phyloP scores from a whole-genome alignment of 1,140 invertebrate species.

The Drosophila paulistorum region DNA sequence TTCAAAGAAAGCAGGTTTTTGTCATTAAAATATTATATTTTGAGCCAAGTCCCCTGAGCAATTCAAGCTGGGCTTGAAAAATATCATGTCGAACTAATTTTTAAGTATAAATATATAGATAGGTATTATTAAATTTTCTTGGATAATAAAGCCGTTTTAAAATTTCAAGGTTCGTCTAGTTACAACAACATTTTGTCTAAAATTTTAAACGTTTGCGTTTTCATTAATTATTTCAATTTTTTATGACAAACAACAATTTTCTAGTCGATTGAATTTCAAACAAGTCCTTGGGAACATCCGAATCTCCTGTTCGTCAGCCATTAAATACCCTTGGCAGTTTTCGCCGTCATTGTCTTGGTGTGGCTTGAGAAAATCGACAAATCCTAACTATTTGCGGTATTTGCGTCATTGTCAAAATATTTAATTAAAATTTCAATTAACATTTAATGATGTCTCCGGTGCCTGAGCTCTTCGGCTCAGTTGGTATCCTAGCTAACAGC shows the following conservation, averaged over 20 bases:
- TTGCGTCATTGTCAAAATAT: slow-evolving; percentile 73
- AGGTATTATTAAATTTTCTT: too few relatives aligned
- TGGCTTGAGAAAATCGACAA: background rate
- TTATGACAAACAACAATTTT: background rate
- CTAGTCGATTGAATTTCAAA: background rate
- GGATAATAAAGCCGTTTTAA: too few relatives aligned
- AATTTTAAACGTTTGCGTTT: background rate
- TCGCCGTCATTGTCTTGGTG: background rate
- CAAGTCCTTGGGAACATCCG: background rate
- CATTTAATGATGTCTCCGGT: slow-evolving; percentile 62
- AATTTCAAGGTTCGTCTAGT: too few relatives aligned
- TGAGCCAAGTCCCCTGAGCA: too few relatives aligned
- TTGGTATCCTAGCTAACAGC: slow-evolving; percentile 18
- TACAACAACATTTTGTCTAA: too few relatives aligned
- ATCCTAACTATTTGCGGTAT: slow-evolving; percentile 54
- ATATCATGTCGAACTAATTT: too few relatives aligned
- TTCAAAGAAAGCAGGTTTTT: too few relatives aligned
- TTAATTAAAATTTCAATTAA: slow-evolving; percentile 79
- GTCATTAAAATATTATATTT: too few relatives aligned
- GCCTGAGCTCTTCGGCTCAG: background rate
- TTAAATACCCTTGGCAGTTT: background rate
- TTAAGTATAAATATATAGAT: too few relatives aligned
- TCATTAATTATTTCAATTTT: background rate
- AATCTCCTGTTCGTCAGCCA: background rate
- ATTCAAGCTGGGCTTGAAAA: too few relatives aligned